Percentiles rank a stretch among this genome's conserved stretches.
Evolutionary conservation across 1,140 invertebrate species (phyloP).

Genomic region (Drosophila kurseongensis): DNA sequence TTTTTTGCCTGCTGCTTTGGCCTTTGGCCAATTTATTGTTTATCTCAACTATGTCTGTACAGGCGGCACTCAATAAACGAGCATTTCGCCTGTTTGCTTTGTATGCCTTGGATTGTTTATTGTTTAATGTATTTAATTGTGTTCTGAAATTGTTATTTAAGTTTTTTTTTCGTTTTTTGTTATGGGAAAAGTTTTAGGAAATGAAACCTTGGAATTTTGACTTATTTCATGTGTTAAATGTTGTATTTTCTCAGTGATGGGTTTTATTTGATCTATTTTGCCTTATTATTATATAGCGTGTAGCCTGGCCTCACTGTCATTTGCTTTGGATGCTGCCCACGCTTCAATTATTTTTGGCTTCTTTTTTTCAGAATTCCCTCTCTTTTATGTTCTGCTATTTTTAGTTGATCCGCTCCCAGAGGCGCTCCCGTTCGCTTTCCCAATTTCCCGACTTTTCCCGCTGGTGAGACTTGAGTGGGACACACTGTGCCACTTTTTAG

Average conservation of each 20-base stretch:
- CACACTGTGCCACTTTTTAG: conserved; percentile 55
- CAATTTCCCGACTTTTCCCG: conserved; percentile 22
- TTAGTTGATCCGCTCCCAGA: conserved; percentile 47
- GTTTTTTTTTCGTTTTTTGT: too few relatives aligned
- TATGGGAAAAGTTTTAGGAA: not conserved
- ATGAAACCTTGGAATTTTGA: too few relatives aligned
- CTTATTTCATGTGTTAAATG: too few relatives aligned
- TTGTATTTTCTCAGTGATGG: too few relatives aligned
- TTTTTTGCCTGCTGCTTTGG: conserved; percentile 24
- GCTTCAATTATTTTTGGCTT: conserved; percentile 49
- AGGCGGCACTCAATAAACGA: conserved; percentile 2
- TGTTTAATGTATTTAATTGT: too few relatives aligned
- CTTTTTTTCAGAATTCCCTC: conserved; percentile 38
- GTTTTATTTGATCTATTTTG: too few relatives aligned
- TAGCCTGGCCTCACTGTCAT: conserved; percentile 18
- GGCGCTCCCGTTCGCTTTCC: conserved; percentile 26
- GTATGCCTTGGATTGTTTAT: too few relatives aligned
- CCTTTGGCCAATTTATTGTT: conserved; percentile 67
- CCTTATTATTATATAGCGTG: too few relatives aligned
- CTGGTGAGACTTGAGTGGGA: conserved; percentile 38
- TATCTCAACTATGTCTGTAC: conserved; percentile 52
- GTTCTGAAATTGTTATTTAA: too few relatives aligned
- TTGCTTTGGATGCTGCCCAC: conserved; percentile 48
- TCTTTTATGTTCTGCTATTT: conserved; percentile 57
- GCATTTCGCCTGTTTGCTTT: too few relatives aligned